Base-by-base conservation (phyloP, 2,888 invertebrate genomes). In the Amitus sp. region DNA sequence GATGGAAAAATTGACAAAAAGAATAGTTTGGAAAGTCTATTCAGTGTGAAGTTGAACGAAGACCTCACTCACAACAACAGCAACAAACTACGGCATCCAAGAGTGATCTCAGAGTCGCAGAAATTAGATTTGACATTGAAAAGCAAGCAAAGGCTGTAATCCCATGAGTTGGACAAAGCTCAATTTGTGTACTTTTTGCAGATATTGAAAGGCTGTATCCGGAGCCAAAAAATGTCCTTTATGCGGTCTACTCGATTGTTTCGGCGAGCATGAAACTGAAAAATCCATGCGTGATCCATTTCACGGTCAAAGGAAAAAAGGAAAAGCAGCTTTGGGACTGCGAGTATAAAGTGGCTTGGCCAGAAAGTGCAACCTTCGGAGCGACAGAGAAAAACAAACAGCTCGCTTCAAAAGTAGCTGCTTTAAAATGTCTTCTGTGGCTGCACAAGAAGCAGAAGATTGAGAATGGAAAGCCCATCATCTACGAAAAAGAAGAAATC, bases 261-360 rank as follows among this genome's bases (percentile, higher is more conserved):
- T 79, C 83, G 0, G 78, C 82, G 13, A 85, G 86, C 69, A 75
- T 85, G 47, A 83, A 83, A 64, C 82, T 83, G 19, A 67, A 82
- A 17, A 73, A 82, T 30, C 81, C 40, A 15, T 40, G 65, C 3
- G n/a, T 39, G 6, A 20, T 23, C 4, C 50, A 5, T 18, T 34
- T 20, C 6, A 59, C 48, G 6, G 72, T 71, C 28, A 33, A 52
- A 1, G 19, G 47, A 18, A 80, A 79, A 7, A 54, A 62, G 45
- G 80, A 55, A 1, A 43, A 27, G 7, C 6, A 40, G 2, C 19
- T 78, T 7, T 89, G 89, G 89, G 79, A 73, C 0, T 87, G 87
- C 64, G 84, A 80, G 10, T 87, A 87, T 57, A 70, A 78, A 0
- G 78, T 89, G 62, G 73, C 80, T 28, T 90, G 89, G 89, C 89